Evolutionary conservation across 2,113 vertebrate genomes (phyloP).

Genomic region (Anser cygnoides): DNA sequence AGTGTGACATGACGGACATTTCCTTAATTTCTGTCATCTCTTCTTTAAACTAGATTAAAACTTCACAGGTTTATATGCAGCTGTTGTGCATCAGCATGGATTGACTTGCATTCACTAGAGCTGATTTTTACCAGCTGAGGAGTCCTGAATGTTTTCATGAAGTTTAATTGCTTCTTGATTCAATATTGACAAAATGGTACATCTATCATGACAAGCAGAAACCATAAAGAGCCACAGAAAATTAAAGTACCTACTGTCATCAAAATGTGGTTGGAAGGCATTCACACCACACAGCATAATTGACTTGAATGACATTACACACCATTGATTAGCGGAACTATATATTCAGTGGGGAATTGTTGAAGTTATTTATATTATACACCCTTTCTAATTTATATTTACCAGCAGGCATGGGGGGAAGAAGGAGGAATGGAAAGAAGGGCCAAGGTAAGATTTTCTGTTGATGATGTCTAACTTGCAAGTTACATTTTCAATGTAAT

Average conservation of each 20-base stretch:
- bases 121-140: background rate
- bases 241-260: slow-evolving; percentile 66
- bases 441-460: background rate
- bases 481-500: background rate
- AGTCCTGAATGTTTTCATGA: slow-evolving; percentile 58
- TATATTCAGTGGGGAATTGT: slow-evolving; percentile 11
- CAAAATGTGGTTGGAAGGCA: slow-evolving; percentile 27
- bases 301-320: slow-evolving; percentile 65
- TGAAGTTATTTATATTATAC: slow-evolving; percentile 18
- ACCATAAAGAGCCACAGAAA: slow-evolving; percentile 70
- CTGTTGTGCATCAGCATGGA: background rate
- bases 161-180: slow-evolving; percentile 77
- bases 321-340: slow-evolving; percentile 61
- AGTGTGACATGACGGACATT: background rate
- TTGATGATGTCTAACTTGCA: background rate
- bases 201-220: slow-evolving; percentile 56
- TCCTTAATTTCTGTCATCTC: background rate
- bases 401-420: background rate
- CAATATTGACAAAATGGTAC: slow-evolving; percentile 73
- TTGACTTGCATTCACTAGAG: background rate
- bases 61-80: background rate
- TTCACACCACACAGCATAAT: slow-evolving; percentile 40
- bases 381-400: slow-evolving; percentile 38
- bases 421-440: background rate
- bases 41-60: slow-evolving; percentile 16